Conservation (phyloP, 2,797 vertebrate genomes). For the Halcyon smyrnensis region DNA sequence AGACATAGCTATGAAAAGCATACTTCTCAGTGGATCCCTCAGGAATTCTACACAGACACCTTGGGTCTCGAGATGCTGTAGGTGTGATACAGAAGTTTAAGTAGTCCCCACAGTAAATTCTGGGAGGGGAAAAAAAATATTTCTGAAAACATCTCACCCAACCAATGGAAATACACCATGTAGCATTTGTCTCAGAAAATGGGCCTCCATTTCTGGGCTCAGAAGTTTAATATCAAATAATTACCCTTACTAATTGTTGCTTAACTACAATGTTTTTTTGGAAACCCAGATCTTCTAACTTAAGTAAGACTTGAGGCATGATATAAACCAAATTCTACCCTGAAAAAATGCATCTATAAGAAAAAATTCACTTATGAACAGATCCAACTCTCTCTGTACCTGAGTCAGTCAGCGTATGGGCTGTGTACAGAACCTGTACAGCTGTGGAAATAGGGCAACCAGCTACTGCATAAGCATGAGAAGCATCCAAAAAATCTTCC, state of each 20-base stretch:
- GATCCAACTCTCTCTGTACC: background rate
- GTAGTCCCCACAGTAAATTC: background rate
- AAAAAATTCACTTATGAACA: background rate
- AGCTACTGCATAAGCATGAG: background rate
- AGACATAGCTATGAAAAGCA: background rate
- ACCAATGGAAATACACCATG: background rate
- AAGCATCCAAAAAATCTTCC: background rate
- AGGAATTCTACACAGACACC: background rate
- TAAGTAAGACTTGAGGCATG: background rate
- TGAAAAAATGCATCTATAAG: background rate
- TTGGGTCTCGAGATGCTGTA: background rate
- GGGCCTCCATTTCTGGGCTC: background rate
- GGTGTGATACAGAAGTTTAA: background rate
- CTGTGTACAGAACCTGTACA: background rate
- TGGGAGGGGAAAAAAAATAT: background rate
- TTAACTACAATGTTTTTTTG: background rate
- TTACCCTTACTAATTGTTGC: background rate
- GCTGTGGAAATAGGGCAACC: background rate
- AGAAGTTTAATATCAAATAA: background rate
- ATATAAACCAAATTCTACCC: background rate
- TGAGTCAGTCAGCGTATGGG: background rate
- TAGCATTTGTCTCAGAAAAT: background rate
- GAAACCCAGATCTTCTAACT: background rate
- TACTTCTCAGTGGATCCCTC: background rate
- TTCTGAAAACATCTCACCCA: background rate